Percentiles rank a stretch among this genome's conserved stretches.
Conservation (phyloP, 2,113 vertebrate genomes). For the Turdus rufiventris region DNA sequence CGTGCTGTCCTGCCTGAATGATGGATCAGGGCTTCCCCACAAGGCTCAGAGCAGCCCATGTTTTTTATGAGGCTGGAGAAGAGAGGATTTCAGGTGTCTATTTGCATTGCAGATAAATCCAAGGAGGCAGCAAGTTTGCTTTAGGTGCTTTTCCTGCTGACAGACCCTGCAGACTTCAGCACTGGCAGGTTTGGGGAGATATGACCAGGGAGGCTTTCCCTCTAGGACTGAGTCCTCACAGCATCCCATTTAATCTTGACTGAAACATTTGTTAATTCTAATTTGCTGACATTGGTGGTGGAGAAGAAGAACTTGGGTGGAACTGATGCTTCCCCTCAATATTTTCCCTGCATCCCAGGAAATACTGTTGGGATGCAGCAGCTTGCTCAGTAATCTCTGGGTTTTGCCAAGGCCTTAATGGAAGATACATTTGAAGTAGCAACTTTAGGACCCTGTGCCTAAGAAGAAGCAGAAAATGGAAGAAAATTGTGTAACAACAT, state of each 20-base stretch:
- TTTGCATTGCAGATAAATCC: neutral
- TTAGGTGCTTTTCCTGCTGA: neutral
- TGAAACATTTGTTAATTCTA: neutral
- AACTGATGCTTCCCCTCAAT: rapidly evolving
- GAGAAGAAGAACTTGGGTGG: rapidly evolving
- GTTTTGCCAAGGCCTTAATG: neutral
- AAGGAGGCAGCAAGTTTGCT: neutral
- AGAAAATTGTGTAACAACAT: rapidly evolving
- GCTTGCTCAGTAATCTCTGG: neutral
- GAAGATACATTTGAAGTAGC: neutral
- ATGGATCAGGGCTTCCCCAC: neutral
- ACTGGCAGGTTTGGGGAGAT: neutral
- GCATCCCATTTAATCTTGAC: neutral
- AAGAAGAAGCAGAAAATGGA: neutral
- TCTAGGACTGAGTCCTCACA: neutral
- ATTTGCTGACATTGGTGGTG: neutral
- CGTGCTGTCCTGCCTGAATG: neutral
- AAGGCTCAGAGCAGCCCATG: neutral
- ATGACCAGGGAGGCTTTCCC: neutral
- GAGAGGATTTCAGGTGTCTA: neutral
- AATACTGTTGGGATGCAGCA: neutral
- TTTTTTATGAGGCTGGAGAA: neutral
- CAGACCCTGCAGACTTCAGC: neutral
- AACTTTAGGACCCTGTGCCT: neutral
- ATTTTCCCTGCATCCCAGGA: rapidly evolving